phyloP scores from a whole-genome alignment of 1,140 invertebrate species.

The Lethrus apterus region DNA sequence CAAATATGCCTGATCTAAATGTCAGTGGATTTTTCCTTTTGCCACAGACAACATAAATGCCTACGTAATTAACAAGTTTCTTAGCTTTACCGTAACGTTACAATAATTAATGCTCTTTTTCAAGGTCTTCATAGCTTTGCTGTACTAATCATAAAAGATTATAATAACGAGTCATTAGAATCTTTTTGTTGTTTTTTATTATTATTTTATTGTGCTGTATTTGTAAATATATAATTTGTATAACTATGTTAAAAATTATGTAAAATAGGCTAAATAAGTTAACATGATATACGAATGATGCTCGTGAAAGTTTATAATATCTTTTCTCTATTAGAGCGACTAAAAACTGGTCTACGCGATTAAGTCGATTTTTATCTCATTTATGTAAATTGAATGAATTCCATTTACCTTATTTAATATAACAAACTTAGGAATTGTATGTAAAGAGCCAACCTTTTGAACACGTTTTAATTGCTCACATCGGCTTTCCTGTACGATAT shows the following conservation, averaged over 20 bases:
- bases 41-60: neutral
- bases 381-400: too few species aligned
- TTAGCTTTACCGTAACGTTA: neutral
- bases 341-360: too few species aligned
- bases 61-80: slow-evolving; percentile 3
- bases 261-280: neutral
- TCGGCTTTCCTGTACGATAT: slow-evolving; percentile 3
- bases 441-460: neutral
- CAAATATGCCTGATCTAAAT: slow-evolving; percentile 5
- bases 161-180: neutral
- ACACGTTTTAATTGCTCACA: neutral
- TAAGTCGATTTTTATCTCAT: too few species aligned
- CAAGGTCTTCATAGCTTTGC: neutral
- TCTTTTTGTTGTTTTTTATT: neutral
- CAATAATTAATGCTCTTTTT: slow-evolving; percentile 3
- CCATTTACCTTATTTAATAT: too few species aligned
- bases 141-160: neutral
- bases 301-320: too few species aligned
- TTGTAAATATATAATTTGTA: neutral
- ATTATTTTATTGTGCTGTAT: neutral
- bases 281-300: neutral
- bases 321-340: too few species aligned
- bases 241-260: neutral
- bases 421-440: neutral
- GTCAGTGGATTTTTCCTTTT: slow-evolving; percentile 1